Conservation (phyloP, 2,888 invertebrate genomes). For the Xestobium rufovillosum region DNA sequence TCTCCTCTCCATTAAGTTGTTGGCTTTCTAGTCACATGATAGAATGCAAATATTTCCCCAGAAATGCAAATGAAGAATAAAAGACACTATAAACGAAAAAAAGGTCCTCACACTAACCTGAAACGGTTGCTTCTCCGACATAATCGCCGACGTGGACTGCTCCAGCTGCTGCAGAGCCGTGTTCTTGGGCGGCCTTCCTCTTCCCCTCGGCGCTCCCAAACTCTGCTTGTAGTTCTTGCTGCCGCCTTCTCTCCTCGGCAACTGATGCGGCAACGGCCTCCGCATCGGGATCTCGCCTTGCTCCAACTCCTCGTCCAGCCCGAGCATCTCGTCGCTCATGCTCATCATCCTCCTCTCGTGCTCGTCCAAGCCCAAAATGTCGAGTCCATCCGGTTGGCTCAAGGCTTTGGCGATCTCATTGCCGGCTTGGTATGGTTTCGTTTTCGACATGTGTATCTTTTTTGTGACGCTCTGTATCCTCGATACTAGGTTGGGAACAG, state of each 20-base stretch:
- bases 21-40: too few relatives aligned
- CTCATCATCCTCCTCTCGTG: constrained; percentile 29
- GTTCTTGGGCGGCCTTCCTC: constrained; percentile 15
- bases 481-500: constrained; percentile 38
- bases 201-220: constrained; percentile 8
- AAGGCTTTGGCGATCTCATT: constrained; percentile 30
- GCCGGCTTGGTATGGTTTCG: constrained; percentile 32
- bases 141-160: constrained; percentile 36
- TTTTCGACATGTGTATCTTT: constrained; percentile 24
- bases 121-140: constrained; percentile 38
- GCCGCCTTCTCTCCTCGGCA: too few relatives aligned
- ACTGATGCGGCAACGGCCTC: too few relatives aligned
- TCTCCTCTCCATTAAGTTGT: too few relatives aligned
- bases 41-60: too few relatives aligned
- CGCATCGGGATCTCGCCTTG: not conserved
- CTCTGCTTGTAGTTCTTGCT: constrained; percentile 15
- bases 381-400: constrained; percentile 9
- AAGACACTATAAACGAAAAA: too few relatives aligned
- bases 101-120: constrained; percentile 30
- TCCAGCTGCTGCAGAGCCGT: constrained; percentile 38
- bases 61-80: too few relatives aligned
- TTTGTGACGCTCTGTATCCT: constrained; percentile 34
- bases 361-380: constrained; percentile 12
- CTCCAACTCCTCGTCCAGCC: constrained; percentile 5
- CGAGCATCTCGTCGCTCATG: constrained; percentile 15